Evolutionary conservation across 1,140 invertebrate genomes (phyloP).

Genomic region (Helicoverpa zea): DNA sequence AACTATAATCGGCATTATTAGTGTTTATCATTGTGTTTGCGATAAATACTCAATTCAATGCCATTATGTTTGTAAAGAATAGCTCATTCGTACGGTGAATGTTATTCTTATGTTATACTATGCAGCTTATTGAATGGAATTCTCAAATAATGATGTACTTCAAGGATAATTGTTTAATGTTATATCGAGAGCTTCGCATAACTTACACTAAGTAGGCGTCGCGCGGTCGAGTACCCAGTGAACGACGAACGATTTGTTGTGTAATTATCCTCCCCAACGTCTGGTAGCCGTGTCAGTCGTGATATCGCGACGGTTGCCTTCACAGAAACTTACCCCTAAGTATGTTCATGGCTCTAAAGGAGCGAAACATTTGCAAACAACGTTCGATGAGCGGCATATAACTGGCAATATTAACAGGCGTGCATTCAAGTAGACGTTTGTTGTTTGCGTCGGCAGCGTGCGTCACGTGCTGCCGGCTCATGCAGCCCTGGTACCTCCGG

Average conservation of each 20-base stretch:
- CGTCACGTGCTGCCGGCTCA: conserved; percentile 10
- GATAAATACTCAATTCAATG: conserved; percentile 9
- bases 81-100: not conserved
- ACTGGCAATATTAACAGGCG: not conserved
- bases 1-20: not conserved
- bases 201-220: not conserved
- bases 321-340: not conserved
- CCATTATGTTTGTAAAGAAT: conserved; percentile 2
- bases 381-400: not conserved
- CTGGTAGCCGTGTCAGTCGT: not conserved
- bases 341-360: not conserved
- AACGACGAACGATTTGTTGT: not conserved
- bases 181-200: not conserved
- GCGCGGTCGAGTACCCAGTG: too few species aligned
- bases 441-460: conserved; percentile 11
- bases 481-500: conserved; percentile 18
- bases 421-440: not conserved
- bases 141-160: not conserved
- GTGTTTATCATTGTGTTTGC: not conserved
- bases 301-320: not conserved
- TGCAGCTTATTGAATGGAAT: not conserved
- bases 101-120: not conserved
- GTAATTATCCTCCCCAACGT: not conserved
- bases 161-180: not conserved
- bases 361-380: not conserved